Evolutionary conservation across 1,140 invertebrate genomes (phyloP).

Genomic region (Penaeus chinensis): DNA sequence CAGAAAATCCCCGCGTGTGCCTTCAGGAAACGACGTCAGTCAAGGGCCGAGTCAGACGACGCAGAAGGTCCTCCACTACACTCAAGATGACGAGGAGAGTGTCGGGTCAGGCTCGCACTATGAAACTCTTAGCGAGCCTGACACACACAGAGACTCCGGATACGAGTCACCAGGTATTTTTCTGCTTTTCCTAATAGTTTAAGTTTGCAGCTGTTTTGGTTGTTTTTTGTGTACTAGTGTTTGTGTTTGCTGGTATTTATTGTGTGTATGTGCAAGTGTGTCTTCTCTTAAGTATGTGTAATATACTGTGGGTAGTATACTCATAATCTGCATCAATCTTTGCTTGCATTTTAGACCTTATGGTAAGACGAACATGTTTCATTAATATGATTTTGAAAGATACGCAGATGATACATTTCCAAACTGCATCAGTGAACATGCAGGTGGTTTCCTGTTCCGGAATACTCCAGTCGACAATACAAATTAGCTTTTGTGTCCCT

Average conservation of each 20-base stretch:
- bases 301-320: too few species aligned
- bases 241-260: neutral
- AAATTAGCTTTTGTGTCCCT: too few species aligned
- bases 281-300: neutral
- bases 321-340: too few species aligned
- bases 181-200: neutral
- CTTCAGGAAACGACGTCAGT: neutral
- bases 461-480: too few species aligned
- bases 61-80: too few species aligned
- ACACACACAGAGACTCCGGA: conserved; percentile 41
- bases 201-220: neutral
- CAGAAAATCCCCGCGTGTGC: too few species aligned
- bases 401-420: too few species aligned
- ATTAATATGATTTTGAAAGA: too few species aligned
- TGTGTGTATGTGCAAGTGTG: conserved; percentile 28
- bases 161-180: conserved; percentile 47
- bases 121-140: conserved; percentile 24
- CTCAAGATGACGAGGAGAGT: conserved; percentile 28
- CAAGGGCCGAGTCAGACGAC: neutral
- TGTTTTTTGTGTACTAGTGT: neutral
- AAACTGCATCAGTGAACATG: too few species aligned
- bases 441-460: too few species aligned
- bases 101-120: conserved; percentile 28
- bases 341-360: too few species aligned
- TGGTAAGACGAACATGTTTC: too few species aligned